These are phyloP conservation scores for Prosopocoilus inquinatus DNA, from an alignment of 2,888 invertebrate species.

Conservation along the genomic window DNA sequence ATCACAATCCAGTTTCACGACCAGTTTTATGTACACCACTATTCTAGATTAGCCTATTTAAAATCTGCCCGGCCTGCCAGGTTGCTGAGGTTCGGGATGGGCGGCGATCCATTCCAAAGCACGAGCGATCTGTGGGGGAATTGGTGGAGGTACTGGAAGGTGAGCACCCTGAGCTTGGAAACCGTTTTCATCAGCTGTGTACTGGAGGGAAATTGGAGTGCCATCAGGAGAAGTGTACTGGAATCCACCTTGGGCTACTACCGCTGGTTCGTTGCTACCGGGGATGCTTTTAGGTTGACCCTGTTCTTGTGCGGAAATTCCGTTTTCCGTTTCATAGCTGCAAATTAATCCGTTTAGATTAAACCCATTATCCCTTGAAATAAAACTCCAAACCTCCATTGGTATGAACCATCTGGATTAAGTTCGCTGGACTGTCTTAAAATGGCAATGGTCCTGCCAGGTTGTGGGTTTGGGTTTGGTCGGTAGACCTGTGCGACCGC, in stretches of 20 bases:
- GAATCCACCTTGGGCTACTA: conserved; percentile 56
- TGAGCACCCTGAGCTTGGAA: conserved; percentile 59
- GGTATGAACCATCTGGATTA: conserved; percentile 19
- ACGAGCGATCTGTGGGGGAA: conserved; percentile 66
- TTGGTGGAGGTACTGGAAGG: conserved; percentile 59
- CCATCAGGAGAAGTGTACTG: conserved; percentile 63
- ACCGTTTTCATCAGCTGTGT: conserved; percentile 68
- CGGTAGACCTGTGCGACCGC: conserved; percentile 12
- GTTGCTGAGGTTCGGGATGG: conserved; percentile 49
- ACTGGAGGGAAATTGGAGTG: conserved; percentile 57
- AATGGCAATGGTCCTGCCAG: conserved; percentile 12
- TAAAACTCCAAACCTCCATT: conserved; percentile 12
- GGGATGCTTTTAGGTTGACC: conserved; percentile 57
- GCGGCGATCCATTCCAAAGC: conserved; percentile 65
- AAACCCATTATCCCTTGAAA: no score
- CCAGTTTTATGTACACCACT: neutral
- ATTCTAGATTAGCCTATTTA: neutral
- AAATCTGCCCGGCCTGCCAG: neutral
- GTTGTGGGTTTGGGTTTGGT: conserved; percentile 9
- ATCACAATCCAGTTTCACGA: conserved; percentile 3
- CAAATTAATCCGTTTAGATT: conserved; percentile 13
- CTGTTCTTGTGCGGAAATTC: conserved; percentile 60
- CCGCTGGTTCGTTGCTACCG: conserved; percentile 50
- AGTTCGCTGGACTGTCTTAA: conserved; percentile 16
- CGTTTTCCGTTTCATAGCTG: conserved; percentile 63